Evolutionary conservation across 2,113 vertebrate species (phyloP).

Genomic region (Sminthopsis crassicaudata): DNA sequence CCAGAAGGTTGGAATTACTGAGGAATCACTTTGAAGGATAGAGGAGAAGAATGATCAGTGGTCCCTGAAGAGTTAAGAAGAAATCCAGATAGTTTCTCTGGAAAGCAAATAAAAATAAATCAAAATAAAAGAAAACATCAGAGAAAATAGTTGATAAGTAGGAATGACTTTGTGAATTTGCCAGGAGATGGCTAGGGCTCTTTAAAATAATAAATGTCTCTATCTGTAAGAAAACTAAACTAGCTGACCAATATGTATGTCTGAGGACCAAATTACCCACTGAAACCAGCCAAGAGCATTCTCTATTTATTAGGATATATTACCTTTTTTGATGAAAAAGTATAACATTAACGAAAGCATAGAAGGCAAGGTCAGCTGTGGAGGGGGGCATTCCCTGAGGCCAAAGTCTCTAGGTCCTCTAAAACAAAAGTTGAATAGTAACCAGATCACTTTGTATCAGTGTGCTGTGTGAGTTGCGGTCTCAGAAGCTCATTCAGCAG

Average conservation of each 20-base stretch:
- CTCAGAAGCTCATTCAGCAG: background rate
- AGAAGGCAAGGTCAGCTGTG: background rate
- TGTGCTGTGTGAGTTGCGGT: background rate
- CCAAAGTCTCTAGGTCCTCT: background rate
- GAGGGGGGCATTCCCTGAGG: background rate
- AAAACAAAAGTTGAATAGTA: background rate
- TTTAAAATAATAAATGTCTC: constrained; percentile 15
- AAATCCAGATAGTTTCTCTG: background rate
- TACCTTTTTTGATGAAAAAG: background rate
- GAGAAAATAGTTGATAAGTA: background rate
- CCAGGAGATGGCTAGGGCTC: constrained; percentile 26
- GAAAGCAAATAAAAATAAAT: constrained; percentile 1
- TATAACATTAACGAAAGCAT: background rate
- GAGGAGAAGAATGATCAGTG: background rate
- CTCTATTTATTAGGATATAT: background rate
- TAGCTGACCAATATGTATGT: background rate
- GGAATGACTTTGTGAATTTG: background rate
- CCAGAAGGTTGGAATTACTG: background rate
- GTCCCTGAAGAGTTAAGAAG: background rate
- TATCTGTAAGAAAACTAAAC: background rate
- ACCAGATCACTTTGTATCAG: background rate
- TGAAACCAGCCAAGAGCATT: background rate
- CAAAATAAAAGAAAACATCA: background rate
- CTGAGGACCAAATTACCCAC: background rate
- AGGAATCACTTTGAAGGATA: background rate